Percentiles rank a stretch among this genome's conserved stretches.
These are phyloP conservation scores for Melipona bicolor DNA, from an alignment of 2,888 invertebrate genomes.

Conservation along the genomic window DNA sequence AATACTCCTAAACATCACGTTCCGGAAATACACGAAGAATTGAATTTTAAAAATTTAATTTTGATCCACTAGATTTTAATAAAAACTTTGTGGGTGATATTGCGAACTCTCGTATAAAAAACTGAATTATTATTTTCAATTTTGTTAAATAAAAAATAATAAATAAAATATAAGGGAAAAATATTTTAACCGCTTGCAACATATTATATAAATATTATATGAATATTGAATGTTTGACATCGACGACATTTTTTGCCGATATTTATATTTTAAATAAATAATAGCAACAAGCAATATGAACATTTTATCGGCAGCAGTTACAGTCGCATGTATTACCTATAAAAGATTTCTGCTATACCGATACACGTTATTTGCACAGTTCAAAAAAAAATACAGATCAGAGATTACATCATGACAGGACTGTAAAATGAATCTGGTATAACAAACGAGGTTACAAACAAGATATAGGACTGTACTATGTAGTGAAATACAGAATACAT, in stretches of 20 bases:
- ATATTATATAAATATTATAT: no score
- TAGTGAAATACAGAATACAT: background rate
- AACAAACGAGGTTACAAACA: background rate
- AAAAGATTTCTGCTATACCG: conserved; percentile 30
- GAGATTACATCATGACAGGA: background rate
- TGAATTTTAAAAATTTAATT: background rate
- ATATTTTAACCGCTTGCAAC: background rate
- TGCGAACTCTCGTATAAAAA: background rate
- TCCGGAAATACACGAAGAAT: background rate
- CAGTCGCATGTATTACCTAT: background rate
- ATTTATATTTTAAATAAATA: background rate
- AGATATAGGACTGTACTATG: background rate
- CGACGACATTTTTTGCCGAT: background rate
- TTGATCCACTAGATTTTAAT: background rate
- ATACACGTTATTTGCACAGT: conserved; percentile 14
- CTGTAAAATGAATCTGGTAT: background rate
- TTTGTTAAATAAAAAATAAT: background rate
- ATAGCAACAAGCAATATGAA: no score
- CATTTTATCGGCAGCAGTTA: conserved; percentile 22
- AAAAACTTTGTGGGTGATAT: no score
- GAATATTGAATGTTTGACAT: background rate
- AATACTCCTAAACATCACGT: background rate
- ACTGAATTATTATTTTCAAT: background rate
- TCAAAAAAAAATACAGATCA: background rate
- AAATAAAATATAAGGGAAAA: background rate